Conservation (phyloP, 2,113 vertebrate genomes). For the Leuciscus idus region DNA sequence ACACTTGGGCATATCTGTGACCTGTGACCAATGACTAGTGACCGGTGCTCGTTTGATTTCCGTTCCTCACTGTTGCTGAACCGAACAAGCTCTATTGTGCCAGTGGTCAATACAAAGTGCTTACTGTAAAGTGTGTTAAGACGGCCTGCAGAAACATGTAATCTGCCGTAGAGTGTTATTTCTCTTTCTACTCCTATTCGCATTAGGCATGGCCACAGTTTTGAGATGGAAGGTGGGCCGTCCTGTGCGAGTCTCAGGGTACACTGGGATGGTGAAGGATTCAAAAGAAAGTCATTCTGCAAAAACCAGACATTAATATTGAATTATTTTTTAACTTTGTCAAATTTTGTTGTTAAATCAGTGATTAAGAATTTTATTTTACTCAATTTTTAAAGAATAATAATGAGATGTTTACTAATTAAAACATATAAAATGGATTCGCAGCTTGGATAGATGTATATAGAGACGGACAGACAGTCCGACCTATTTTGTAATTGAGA, state of each 20-base stretch:
- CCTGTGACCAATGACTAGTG: conserved; percentile 27
- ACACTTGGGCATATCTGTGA: background rate
- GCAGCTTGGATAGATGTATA: background rate
- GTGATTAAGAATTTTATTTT: background rate
- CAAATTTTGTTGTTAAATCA: background rate
- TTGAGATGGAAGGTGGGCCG: background rate
- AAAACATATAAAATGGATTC: background rate
- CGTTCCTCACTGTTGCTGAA: background rate
- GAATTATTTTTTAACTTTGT: background rate
- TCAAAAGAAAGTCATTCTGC: background rate
- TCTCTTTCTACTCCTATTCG: background rate
- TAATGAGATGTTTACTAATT: background rate
- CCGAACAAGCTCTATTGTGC: conserved; percentile 9
- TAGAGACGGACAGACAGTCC: no score
- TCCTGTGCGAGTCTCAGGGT: background rate
- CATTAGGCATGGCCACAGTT: background rate
- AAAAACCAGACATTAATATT: background rate
- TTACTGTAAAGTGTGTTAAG: conserved; percentile 1
- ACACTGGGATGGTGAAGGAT: background rate
- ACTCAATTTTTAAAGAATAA: no score
- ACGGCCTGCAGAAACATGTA: background rate
- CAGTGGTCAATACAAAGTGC: background rate
- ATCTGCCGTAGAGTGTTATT: background rate
- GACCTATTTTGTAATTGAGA: background rate
- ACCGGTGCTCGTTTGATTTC: conserved; percentile 7